Evolutionary conservation across 2,113 vertebrate genomes (phyloP).

Genomic region (Coregonus clupeaformis): DNA sequence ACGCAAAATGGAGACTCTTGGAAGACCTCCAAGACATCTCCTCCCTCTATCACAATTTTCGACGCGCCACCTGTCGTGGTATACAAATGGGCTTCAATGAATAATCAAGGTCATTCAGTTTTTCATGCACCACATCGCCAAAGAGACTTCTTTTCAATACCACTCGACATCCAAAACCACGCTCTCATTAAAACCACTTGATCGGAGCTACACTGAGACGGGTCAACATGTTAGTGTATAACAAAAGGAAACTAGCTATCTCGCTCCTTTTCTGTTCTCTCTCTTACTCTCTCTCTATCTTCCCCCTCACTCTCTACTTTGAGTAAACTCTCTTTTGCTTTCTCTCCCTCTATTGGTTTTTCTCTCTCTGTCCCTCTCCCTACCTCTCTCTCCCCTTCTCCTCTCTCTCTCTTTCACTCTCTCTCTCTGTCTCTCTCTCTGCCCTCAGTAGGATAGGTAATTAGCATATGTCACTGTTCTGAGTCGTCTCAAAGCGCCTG

Average conservation of each 20-base stretch:
- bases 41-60: slow-evolving; percentile 62
- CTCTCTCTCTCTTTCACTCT: slow-evolving; percentile 32
- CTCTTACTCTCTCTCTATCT: background rate
- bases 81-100: slow-evolving; percentile 59
- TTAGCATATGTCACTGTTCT: slow-evolving; percentile 56
- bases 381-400: slow-evolving; percentile 26
- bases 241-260: slow-evolving; percentile 34
- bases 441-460: slow-evolving; percentile 49
- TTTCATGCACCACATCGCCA: slow-evolving; percentile 21
- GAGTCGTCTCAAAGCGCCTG: slow-evolving; percentile 36
- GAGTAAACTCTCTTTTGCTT: too few species aligned
- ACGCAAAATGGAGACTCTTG: slow-evolving; percentile 51
- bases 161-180: slow-evolving; percentile 26
- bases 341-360: slow-evolving; percentile 7
- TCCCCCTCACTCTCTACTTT: slow-evolving; percentile 17
- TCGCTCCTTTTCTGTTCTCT: slow-evolving; percentile 2
- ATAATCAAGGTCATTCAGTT: slow-evolving; percentile 64
- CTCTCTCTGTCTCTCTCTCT: background rate
- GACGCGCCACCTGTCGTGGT: slow-evolving; percentile 66
- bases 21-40: slow-evolving; percentile 62
- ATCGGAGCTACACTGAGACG: slow-evolving; percentile 36
- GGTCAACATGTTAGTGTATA: slow-evolving; percentile 41
- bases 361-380: slow-evolving; percentile 26
- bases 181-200: slow-evolving; percentile 51
- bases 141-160: slow-evolving; percentile 17